Evolutionary conservation across 2,888 invertebrate genomes (phyloP), one percentile per base, ranked within the genome.

Genomic region (Melinaea menophilus): DNA sequence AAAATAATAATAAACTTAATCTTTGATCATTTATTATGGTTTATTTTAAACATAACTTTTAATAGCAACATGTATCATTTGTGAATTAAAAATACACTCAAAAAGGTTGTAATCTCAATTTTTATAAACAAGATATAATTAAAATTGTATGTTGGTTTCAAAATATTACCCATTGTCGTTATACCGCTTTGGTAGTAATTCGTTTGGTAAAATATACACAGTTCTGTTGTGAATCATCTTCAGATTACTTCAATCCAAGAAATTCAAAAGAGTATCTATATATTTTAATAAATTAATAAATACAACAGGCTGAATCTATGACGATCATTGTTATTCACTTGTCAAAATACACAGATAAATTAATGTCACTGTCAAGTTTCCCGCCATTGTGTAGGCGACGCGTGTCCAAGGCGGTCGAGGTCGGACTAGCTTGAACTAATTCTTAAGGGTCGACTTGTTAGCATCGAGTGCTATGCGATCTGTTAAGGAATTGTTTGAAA

Each of bases 161-260:
- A 41, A 41, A 9, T 37, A 37, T 82, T 88, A 90, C 89, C 90
- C 88, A 71, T 76, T 78, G 57, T 84, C 82, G 71, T 79, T 84
- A 74, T 90, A 90, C 72, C 90, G 83, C 79, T 86, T 90, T 73
- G 90, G 90, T 66, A 90, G 77, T 46, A 90, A 76, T 76, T 90
- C 90, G 66, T 90, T 90, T 73, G 90, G 90, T 78, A 90, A 79
- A 69, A 90, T 90, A 73, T 89, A 90, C 67, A 90, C 90, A 57
- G 90, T 89, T 64, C 89, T 79, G 66, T 90, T 90, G 72, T 89
- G 86, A 73, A 89, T 83, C 89, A 90, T 90, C 72, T 71, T 83
- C 22, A 22, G 22, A 22, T 22, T 22, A 22, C 22, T 22, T 22
- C 37, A 37, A 37, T 41, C 0, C 9, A 9, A 9, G 3, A 9